phyloP scores from a whole-genome alignment of 2,113 vertebrate genomes.

The Chrysochloris asiatica region DNA sequence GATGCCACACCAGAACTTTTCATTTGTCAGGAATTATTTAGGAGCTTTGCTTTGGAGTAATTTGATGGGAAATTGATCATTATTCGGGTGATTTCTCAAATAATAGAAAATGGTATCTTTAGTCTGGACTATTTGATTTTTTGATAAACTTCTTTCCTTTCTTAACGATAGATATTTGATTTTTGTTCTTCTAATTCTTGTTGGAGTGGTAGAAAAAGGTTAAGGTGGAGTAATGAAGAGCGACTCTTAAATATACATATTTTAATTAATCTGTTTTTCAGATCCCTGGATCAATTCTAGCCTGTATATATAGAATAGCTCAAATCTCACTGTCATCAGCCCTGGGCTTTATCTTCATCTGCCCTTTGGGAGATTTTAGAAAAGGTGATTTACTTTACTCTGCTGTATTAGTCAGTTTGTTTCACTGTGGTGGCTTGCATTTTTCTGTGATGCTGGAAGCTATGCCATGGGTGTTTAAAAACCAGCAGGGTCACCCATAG shows the following conservation, averaged over 20 bases:
- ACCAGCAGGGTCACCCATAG: no score
- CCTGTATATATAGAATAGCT: neutral
- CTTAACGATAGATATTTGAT: rapidly evolving
- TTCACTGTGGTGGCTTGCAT: no score
- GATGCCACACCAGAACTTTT: no score
- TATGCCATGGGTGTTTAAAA: no score
- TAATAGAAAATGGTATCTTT: rapidly evolving
- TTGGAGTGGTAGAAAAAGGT: rapidly evolving
- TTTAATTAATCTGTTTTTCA: neutral
- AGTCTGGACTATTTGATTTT: no score
- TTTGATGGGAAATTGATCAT: rapidly evolving
- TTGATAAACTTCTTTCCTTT: neutral
- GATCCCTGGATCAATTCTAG: neutral
- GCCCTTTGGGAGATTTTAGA: rapidly evolving
- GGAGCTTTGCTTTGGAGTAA: neutral
- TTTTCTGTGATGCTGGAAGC: no score
- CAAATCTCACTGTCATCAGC: rapidly evolving
- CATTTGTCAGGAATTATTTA: neutral
- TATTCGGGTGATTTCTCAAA: neutral
- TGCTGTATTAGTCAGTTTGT: no score
- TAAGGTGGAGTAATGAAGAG: rapidly evolving
- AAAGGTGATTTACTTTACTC: rapidly evolving
- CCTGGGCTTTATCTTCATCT: rapidly evolving
- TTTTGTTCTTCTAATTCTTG: no score
- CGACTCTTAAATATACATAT: rapidly evolving